Evolutionary conservation across 2,113 vertebrate species (phyloP).

Genomic region (Nothobranchius furzeri): DNA sequence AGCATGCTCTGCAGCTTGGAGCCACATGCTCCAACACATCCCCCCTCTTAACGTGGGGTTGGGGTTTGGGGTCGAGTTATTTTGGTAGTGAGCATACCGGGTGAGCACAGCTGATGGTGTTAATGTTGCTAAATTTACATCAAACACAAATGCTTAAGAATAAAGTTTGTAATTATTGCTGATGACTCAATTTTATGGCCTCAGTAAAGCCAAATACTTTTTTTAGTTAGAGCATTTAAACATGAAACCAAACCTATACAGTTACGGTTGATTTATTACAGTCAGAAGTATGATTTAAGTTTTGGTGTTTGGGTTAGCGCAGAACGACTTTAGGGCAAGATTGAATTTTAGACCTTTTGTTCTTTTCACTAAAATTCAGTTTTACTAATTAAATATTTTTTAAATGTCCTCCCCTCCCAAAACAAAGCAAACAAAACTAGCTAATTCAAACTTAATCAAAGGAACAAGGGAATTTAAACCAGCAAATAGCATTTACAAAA

Average conservation of each 20-base stretch:
- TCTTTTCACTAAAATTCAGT: too few species aligned
- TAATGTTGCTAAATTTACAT: slow-evolving; percentile 45
- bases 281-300: too few species aligned
- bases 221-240: neutral
- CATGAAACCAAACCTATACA: neutral
- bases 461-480: too few species aligned
- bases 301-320: too few species aligned
- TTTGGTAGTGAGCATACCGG: slow-evolving; percentile 47
- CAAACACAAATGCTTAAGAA: neutral
- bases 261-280: neutral
- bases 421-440: too few species aligned
- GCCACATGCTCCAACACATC: slow-evolving; percentile 10
- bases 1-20: slow-evolving; percentile 9
- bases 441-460: too few species aligned
- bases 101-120: slow-evolving; percentile 46
- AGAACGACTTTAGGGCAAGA: too few species aligned
- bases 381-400: too few species aligned
- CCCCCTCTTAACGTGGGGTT: slow-evolving; percentile 10
- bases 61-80: slow-evolving; percentile 30
- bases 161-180: neutral
- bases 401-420: too few species aligned
- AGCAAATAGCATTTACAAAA: too few species aligned
- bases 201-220: neutral
- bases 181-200: neutral
- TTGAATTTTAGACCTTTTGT: too few species aligned